Conservation (phyloP, 2,888 invertebrate species). For the Tipula vernalis region DNA sequence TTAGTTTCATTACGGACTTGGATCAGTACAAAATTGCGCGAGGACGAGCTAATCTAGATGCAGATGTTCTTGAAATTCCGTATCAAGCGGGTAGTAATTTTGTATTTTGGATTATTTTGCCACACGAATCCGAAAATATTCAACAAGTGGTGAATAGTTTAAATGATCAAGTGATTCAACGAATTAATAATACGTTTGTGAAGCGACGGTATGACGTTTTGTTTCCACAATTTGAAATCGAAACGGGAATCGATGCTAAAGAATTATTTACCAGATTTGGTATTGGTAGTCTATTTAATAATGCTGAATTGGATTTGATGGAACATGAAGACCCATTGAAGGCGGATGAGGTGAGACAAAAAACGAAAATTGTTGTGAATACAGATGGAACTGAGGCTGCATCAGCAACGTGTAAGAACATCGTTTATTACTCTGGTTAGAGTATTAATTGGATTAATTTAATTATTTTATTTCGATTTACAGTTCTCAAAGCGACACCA, state of each 20-base stretch:
- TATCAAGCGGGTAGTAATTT: not conserved
- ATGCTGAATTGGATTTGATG: not conserved
- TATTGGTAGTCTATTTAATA: not conserved
- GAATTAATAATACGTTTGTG: not conserved
- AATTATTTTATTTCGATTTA: not conserved
- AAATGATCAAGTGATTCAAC: not conserved
- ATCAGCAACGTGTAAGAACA: not conserved
- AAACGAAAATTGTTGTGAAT: conserved; percentile 6
- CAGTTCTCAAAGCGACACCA: not conserved
- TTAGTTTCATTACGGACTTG: not conserved
- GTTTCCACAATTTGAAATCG: not conserved
- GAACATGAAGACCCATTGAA: not conserved
- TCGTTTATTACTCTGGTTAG: not conserved
- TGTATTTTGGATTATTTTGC: conserved; percentile 6
- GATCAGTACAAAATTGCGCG: not conserved
- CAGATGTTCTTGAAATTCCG: not conserved
- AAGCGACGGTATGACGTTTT: not conserved
- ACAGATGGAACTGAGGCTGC: conserved; percentile 5
- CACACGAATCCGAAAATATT: not conserved
- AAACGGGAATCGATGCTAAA: not conserved
- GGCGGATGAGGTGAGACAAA: not conserved
- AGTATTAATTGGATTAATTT: not conserved
- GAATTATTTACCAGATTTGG: not conserved
- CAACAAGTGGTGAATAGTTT: not conserved
- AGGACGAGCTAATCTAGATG: not conserved